Evolutionary conservation across 2,797 vertebrate species (phyloP).

Genomic region (Cirrhinus mrigala): DNA sequence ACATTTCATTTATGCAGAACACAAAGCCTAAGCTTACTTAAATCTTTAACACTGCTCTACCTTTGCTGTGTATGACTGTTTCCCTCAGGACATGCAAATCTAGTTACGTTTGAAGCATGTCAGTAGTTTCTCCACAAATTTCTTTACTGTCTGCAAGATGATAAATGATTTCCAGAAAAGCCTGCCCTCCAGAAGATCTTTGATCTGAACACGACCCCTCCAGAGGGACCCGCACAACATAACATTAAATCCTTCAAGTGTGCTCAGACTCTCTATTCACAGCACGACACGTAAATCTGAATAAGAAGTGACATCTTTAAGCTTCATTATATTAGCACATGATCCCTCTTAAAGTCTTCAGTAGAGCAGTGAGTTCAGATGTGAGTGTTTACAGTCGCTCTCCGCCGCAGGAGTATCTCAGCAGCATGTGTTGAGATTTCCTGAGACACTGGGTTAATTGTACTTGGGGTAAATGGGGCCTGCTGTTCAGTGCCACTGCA

Average conservation of each 20-base stretch:
- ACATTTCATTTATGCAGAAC: neutral
- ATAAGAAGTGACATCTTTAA: neutral
- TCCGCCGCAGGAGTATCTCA: neutral
- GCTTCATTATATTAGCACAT: constrained; percentile 11
- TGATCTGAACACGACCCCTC: constrained; percentile 4
- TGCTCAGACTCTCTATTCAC: neutral
- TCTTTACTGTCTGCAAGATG: neutral
- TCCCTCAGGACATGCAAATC: constrained; percentile 15
- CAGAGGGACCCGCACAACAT: constrained; percentile 17
- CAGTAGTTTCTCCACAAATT: neutral
- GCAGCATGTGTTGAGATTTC: neutral
- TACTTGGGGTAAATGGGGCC: constrained; percentile 38
- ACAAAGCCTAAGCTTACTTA: neutral
- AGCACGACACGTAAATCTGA: neutral
- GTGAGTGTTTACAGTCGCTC: neutral
- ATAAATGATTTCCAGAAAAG: constrained; percentile 25
- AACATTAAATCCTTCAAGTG: constrained; percentile 14
- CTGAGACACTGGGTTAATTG: constrained; percentile 23
- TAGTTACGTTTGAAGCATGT: neutral
- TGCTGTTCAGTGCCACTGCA: constrained; percentile 14
- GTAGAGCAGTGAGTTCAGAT: neutral
- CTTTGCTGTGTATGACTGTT: neutral
- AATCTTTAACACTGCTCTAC: neutral
- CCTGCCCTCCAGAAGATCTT: constrained; percentile 22
- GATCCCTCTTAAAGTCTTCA: neutral